Percentiles rank a stretch among this genome's conserved stretches.
phyloP scores from a whole-genome alignment of 1,140 invertebrate genomes.

The Trissolcus basalis region DNA sequence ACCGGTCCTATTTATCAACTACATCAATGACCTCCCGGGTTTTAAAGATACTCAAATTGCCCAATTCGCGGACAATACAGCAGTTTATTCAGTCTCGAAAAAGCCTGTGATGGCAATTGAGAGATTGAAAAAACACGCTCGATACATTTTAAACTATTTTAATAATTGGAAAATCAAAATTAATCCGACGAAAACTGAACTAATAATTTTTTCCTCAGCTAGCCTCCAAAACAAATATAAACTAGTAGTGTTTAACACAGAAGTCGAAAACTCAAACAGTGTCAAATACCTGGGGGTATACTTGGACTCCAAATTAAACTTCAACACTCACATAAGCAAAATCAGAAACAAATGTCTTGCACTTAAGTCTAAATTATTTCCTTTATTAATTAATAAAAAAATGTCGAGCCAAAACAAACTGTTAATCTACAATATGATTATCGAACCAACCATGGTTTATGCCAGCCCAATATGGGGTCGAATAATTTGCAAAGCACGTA shows the following conservation, averaged over 20 bases:
- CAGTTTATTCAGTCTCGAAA: no score
- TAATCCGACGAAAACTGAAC: background rate
- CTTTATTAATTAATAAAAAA: background rate
- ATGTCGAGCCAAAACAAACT: constrained; percentile 1
- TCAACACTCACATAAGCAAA: background rate
- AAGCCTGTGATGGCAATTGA: background rate
- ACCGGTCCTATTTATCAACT: no score
- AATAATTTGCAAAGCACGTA: background rate
- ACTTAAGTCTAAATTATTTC: background rate
- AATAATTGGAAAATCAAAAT: constrained; percentile 2
- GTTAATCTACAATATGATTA: background rate
- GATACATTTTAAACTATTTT: background rate
- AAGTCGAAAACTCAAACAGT: background rate
- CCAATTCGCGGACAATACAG: background rate
- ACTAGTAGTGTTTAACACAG: background rate
- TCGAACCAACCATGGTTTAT: background rate
- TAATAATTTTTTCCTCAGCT: background rate
- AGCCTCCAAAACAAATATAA: background rate
- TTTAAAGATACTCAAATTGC: background rate
- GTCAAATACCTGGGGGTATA: background rate
- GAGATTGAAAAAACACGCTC: background rate
- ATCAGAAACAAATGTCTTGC: background rate
- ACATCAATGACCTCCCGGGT: background rate
- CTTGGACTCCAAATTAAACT: background rate
- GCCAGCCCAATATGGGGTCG: background rate